These are phyloP conservation scores for Drosophila birchii DNA, from an alignment of 2,888 invertebrate genomes.

Conservation along the genomic window DNA sequence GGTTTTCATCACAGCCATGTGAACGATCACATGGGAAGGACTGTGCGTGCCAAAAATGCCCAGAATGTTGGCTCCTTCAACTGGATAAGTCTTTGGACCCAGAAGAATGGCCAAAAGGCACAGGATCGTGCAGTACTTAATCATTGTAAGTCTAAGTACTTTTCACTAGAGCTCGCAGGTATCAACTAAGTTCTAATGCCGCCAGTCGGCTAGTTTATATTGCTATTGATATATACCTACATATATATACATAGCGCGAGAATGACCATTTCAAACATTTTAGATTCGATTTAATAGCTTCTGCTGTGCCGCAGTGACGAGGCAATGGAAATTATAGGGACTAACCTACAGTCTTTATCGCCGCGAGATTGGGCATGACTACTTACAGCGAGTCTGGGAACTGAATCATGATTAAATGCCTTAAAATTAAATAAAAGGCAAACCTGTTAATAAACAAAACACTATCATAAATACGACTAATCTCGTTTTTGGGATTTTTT, in stretches of 20 bases:
- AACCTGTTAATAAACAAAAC: constrained; percentile 14
- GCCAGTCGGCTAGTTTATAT: constrained; percentile 4
- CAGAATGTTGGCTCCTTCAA: constrained; percentile 71
- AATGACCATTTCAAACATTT: neutral
- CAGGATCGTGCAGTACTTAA: neutral
- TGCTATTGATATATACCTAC: neutral
- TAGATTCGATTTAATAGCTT: neutral
- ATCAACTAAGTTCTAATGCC: constrained; percentile 8
- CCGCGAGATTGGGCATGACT: neutral
- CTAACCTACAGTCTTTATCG: neutral
- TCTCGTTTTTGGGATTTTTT: neutral
- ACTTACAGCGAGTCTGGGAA: constrained; percentile 2
- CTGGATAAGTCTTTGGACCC: neutral
- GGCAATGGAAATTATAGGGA: neutral
- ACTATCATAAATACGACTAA: neutral
- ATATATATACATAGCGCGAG: neutral
- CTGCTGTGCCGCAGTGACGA: constrained; percentile 22
- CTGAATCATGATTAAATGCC: constrained; percentile 24
- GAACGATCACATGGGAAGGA: constrained; percentile 80
- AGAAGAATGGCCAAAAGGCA: constrained; percentile 19
- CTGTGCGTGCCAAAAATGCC: constrained; percentile 76
- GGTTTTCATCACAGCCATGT: constrained; percentile 72
- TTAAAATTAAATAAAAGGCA: neutral
- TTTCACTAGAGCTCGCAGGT: neutral
- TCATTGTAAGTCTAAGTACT: neutral